Conservation (phyloP, 2,888 invertebrate genomes). For the Alcis repandata region DNA sequence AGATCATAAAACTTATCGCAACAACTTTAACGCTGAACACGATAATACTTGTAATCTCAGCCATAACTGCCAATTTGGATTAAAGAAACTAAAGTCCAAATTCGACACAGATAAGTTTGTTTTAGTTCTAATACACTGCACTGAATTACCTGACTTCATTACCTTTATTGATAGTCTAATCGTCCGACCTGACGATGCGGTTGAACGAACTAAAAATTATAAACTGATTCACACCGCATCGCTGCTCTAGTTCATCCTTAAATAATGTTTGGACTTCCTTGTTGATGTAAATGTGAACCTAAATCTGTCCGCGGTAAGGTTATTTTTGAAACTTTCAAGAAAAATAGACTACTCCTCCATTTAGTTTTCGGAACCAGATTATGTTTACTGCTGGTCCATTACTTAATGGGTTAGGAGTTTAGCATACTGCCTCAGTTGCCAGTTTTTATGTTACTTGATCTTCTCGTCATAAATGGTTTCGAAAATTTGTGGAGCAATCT, state of each 20-base stretch:
- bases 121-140: slow-evolving; percentile 21
- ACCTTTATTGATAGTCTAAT: slow-evolving; percentile 31
- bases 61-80: slow-evolving; percentile 20
- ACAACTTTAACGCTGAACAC: slow-evolving; percentile 12
- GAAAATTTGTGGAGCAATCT: neutral
- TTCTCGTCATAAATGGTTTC: slow-evolving; percentile 1
- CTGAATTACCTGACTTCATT: slow-evolving; percentile 31
- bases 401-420: slow-evolving; percentile 7
- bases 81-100: slow-evolving; percentile 11
- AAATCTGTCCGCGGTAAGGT: slow-evolving; percentile 9
- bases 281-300: slow-evolving; percentile 19
- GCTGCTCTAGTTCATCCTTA: slow-evolving; percentile 32
- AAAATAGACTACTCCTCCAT: slow-evolving; percentile 14
- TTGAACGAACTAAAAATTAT: slow-evolving; percentile 35
- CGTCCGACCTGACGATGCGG: slow-evolving; percentile 33
- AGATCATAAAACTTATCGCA: slow-evolving; percentile 32
- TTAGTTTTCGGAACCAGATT: slow-evolving; percentile 21
- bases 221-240: slow-evolving; percentile 20
- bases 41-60: slow-evolving; percentile 37
- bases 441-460: neutral
- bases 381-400: slow-evolving; percentile 16
- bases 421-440: neutral
- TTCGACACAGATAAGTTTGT: slow-evolving; percentile 20
- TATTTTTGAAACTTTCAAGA: slow-evolving; percentile 18
- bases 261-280: slow-evolving; percentile 32